Conservation (phyloP, 2,888 invertebrate genomes). For the Cerastis rubricosa region DNA sequence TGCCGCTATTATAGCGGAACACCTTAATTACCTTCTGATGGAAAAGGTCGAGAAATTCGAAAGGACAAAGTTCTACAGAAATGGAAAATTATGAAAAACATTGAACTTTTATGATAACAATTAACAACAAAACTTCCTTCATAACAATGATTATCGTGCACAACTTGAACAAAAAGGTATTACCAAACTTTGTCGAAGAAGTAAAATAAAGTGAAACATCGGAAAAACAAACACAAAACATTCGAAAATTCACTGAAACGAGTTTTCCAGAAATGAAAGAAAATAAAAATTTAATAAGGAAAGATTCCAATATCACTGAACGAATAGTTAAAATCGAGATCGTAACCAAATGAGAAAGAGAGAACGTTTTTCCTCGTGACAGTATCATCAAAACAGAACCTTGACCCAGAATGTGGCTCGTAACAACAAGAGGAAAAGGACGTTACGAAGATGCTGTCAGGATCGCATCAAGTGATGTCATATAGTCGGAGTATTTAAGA, state of each 20-base stretch:
- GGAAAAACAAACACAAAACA: not conserved
- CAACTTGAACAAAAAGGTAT: not conserved
- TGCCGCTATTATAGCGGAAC: constrained; percentile 77
- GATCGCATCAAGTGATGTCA: constrained; percentile 65
- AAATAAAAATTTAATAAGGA: constrained; percentile 9
- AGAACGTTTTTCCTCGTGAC: constrained; percentile 76
- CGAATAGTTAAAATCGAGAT: constrained; percentile 32
- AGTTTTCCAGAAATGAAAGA: constrained; percentile 5
- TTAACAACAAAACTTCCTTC: not conserved
- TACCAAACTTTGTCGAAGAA: not conserved
- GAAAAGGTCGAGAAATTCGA: constrained; percentile 56
- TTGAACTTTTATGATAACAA: not conserved
- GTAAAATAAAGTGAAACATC: not conserved
- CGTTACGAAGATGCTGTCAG: constrained; percentile 62
- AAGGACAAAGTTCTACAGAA: constrained; percentile 32
- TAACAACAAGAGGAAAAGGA: constrained; percentile 81
- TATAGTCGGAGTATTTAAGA: constrained; percentile 57
- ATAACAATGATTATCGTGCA: not conserved
- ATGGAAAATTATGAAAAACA: constrained; percentile 32
- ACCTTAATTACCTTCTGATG: constrained; percentile 75
- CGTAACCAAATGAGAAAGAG: constrained; percentile 67
- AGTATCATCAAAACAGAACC: constrained; percentile 84
- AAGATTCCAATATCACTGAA: constrained; percentile 25
- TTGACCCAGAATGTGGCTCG: constrained; percentile 82
- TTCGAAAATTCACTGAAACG: not conserved